Conservation (phyloP, 1,140 invertebrate species). For the Archivesica marissinica region DNA sequence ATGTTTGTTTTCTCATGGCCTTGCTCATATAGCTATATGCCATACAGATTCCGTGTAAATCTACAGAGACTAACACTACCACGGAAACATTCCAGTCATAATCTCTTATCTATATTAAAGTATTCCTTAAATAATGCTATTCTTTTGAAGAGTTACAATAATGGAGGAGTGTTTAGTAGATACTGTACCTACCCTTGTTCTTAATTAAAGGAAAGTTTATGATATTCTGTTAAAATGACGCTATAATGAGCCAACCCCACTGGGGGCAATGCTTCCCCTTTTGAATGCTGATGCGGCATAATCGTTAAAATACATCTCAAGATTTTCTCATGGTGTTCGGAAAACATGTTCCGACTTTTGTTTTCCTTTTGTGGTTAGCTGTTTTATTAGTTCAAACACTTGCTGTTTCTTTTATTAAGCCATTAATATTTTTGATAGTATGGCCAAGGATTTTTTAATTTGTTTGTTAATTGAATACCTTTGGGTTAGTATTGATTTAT, state of each 20-base stretch:
- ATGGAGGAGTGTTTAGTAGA: not conserved
- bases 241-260: not conserved
- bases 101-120: too few relatives aligned
- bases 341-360: constrained; percentile 9
- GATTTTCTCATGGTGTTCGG: constrained; percentile 19
- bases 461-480: constrained; percentile 9
- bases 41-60: too few relatives aligned
- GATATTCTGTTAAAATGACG: not conserved
- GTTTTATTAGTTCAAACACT: constrained; percentile 19
- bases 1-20: too few relatives aligned
- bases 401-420: not conserved
- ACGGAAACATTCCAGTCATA: too few relatives aligned
- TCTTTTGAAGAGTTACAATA: too few relatives aligned
- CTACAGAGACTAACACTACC: too few relatives aligned
- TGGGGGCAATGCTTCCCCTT: not conserved
- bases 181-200: constrained; percentile 2
- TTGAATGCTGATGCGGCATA: constrained; percentile 9
- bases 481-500: not conserved
- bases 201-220: constrained; percentile 36
- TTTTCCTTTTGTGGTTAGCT: not conserved
- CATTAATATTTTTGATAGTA: not conserved
- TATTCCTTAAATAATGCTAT: too few relatives aligned
- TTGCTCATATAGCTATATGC: too few relatives aligned
- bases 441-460: constrained; percentile 36
- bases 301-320: constrained; percentile 10